Evolutionary conservation across 2,888 invertebrate genomes (phyloP).

Genomic region (Ormyrus nitidulus): DNA sequence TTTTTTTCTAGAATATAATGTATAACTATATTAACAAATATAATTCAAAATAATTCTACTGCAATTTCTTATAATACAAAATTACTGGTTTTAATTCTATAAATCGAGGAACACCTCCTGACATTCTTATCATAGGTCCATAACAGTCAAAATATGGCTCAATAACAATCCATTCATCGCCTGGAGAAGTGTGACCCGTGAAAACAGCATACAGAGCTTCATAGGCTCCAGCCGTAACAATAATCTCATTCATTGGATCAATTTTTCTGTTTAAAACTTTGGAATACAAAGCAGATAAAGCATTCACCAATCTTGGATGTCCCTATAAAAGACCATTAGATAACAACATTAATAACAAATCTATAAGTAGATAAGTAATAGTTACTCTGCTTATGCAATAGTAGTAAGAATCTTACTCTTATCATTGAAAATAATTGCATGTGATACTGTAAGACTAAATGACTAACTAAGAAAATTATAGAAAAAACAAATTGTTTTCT

Average conservation of each 20-base stretch:
- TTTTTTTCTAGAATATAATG: slow-evolving; percentile 72
- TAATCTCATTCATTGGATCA: slow-evolving; percentile 90
- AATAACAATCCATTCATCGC: slow-evolving; percentile 95
- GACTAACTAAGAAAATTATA: slow-evolving; percentile 8
- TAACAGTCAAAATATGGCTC: slow-evolving; percentile 99
- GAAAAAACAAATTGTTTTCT: slow-evolving; percentile 1
- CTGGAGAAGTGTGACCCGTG: slow-evolving; percentile 90
- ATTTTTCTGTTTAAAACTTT: slow-evolving; percentile 85
- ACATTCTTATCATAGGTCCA: slow-evolving; percentile 92
- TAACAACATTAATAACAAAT: slow-evolving; percentile 30
- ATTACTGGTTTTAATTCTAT: slow-evolving; percentile 90
- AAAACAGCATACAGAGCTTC: slow-evolving; percentile 93
- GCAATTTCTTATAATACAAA: neutral
- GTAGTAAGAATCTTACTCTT: neutral
- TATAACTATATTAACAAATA: slow-evolving; percentile 16
- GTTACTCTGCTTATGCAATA: slow-evolving; percentile 8
- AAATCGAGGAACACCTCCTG: slow-evolving; percentile 91
- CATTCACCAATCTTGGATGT: slow-evolving; percentile 91
- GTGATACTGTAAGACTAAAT: slow-evolving; percentile 1
- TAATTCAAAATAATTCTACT: neutral
- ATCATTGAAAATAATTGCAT: slow-evolving; percentile 15
- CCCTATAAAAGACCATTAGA: slow-evolving; percentile 81
- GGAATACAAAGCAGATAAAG: slow-evolving; percentile 89
- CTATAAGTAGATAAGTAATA: slow-evolving; percentile 17
- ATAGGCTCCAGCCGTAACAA: slow-evolving; percentile 96